Percentiles rank a stretch among this genome's conserved stretches.
phyloP scores from a whole-genome alignment of 2,113 vertebrate species.

The Apodemus speciosus region DNA sequence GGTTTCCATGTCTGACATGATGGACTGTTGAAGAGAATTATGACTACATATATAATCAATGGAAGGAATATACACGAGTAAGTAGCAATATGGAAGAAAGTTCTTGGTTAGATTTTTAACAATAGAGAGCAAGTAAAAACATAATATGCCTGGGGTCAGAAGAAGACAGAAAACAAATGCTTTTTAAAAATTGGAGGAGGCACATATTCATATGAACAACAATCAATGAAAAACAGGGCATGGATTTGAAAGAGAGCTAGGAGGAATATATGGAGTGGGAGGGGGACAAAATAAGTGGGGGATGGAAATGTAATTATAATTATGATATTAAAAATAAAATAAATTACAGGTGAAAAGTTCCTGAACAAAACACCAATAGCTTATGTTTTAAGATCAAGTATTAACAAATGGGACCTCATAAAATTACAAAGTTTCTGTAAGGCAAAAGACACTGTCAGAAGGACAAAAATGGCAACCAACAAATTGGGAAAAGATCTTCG shows the following conservation, averaged over 20 bases:
- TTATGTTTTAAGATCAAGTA: no score
- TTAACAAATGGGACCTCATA: no score
- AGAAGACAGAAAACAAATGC: not conserved
- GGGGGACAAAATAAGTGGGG: fast-evolving
- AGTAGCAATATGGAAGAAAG: not conserved
- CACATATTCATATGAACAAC: not conserved
- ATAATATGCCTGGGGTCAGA: not conserved
- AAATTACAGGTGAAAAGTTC: no score
- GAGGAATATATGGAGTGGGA: not conserved
- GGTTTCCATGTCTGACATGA: not conserved
- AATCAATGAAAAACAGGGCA: not conserved
- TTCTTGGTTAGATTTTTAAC: not conserved
- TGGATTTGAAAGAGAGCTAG: not conserved
- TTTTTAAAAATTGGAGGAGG: not conserved
- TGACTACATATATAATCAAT: not conserved
- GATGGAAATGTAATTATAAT: not conserved
- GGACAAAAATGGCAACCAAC: no score
- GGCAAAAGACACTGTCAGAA: no score
- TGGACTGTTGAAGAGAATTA: not conserved
- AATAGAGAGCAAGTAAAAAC: not conserved
- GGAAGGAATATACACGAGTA: not conserved
- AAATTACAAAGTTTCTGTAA: no score
- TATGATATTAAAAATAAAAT: not conserved
- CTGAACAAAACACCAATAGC: no score
- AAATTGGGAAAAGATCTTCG: no score